A percentile compares a stretch with the other conserved stretches of the same genome.
Evolutionary conservation across 1,140 invertebrate genomes (phyloP).

Genomic region (Cyclina sinensis): DNA sequence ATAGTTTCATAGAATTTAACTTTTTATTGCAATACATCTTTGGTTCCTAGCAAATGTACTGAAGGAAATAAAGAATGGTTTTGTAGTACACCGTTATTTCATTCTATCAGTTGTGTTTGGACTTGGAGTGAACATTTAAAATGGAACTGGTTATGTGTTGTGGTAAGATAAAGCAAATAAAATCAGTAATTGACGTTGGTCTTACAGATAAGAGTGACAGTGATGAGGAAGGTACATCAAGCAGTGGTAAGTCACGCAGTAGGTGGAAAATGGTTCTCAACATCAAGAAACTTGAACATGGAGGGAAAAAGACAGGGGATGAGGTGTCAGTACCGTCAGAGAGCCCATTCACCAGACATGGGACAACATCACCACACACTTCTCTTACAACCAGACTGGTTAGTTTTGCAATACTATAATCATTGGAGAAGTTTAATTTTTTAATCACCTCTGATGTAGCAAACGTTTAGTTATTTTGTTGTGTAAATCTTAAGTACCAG

Average conservation of each 20-base stretch:
- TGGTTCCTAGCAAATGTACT: too few species aligned
- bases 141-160: too few species aligned
- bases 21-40: too few species aligned
- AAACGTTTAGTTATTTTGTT: too few species aligned
- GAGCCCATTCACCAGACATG: slow-evolving; percentile 29
- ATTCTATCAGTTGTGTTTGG: too few species aligned
- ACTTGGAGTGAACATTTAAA: too few species aligned
- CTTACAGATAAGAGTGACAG: slow-evolving; percentile 22
- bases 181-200: too few species aligned
- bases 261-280: slow-evolving; percentile 82
- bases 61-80: not conserved
- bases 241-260: slow-evolving; percentile 39
- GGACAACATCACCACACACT: not conserved
- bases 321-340: slow-evolving; percentile 62
- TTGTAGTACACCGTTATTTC: not conserved
- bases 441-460: too few species aligned
- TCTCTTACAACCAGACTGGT: slow-evolving; percentile 47
- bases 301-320: slow-evolving; percentile 66
- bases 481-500: not conserved
- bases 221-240: slow-evolving; percentile 33
- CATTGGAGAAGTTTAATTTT: too few species aligned
- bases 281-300: slow-evolving; percentile 81
- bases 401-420: slow-evolving; percentile 34
- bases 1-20: too few species aligned
- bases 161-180: too few species aligned